phyloP scores from a whole-genome alignment of 2,888 invertebrate species.

The Tinea semifulvella region DNA sequence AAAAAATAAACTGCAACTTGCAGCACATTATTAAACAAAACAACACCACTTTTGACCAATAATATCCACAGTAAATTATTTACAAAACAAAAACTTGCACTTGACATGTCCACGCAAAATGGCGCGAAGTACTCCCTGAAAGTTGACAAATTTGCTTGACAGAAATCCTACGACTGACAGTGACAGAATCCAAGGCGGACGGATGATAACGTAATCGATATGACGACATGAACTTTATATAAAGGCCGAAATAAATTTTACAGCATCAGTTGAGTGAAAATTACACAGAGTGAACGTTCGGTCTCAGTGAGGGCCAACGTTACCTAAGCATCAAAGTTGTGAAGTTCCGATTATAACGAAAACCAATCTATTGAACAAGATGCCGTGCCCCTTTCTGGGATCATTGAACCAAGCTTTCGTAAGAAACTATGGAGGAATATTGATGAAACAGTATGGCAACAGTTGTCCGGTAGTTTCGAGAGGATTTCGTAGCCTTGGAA shows the following conservation, averaged over 20 bases:
- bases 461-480: slow-evolving; percentile 82
- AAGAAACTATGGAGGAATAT: slow-evolving; percentile 79
- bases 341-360: slow-evolving; percentile 21
- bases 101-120: too few relatives aligned
- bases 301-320: slow-evolving; percentile 66
- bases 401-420: slow-evolving; percentile 82
- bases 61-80: too few relatives aligned
- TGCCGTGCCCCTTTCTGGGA: slow-evolving; percentile 91
- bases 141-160: slow-evolving; percentile 29
- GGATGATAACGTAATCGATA: slow-evolving; percentile 44
- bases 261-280: slow-evolving; percentile 45
- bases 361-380: too few relatives aligned
- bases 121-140: too few relatives aligned
- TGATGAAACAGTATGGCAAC: slow-evolving; percentile 82
- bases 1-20: too few relatives aligned
- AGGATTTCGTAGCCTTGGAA: slow-evolving; percentile 49
- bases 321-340: slow-evolving; percentile 25
- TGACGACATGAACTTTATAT: slow-evolving; percentile 63
- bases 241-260: slow-evolving; percentile 48
- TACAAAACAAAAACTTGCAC: too few relatives aligned
- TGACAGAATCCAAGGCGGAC: slow-evolving; percentile 22
- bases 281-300: slow-evolving; percentile 45
- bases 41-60: too few relatives aligned
- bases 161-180: slow-evolving; percentile 32
- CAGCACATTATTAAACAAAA: too few relatives aligned